Evolutionary conservation across 1,140 invertebrate species (phyloP), one percentile per base, ranked within the genome.

Genomic region (Caerostris extrusa): DNA sequence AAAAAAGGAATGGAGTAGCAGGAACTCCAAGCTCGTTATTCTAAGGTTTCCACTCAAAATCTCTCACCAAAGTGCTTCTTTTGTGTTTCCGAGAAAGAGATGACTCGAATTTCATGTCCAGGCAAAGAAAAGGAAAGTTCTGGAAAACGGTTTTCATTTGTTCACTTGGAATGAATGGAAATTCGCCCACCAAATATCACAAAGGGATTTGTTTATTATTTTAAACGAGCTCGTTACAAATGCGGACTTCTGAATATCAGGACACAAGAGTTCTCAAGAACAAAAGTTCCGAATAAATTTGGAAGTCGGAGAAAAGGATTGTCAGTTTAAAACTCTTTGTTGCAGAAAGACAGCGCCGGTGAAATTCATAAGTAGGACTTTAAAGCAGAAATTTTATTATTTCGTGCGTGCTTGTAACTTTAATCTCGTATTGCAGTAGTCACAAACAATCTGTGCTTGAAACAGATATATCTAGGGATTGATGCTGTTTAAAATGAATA

Each of bases 171-270:
- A 77, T 77, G 53, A 77, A 77, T 77, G 53, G 71, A 50, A 12
- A 77, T 77, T 50, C 3, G 34, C 34, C 34, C 3, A 12, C 53
- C 71, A 50, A 77, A 50, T 77, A 77, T 53, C 34, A 53, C 71
- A 77, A 77, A 77, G 34, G 71, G 34, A 12, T 77, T 77, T 77
- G 71, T 77, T 5, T 53, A 77, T 53, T 77, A 77, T 77, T 77
- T 77, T 77, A 77, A 77, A 77, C 19, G 71, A 77, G 71, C 71
- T 77, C 71, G 71, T 77, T 77, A 53, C 71, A 77, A 77, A 77
- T 77, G 50, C 71, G 10, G 53, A 50, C 34, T 50, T 77, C 14
- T 50, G 50, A 53, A 77, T 77, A 12, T 10, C 3, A 71, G 4
- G 71, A 50, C 34, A 10, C 7, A 12, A 3, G 34, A 50, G 7